phyloP scores from a whole-genome alignment of 2,113 vertebrate species.

The Muntiacus reevesi region DNA sequence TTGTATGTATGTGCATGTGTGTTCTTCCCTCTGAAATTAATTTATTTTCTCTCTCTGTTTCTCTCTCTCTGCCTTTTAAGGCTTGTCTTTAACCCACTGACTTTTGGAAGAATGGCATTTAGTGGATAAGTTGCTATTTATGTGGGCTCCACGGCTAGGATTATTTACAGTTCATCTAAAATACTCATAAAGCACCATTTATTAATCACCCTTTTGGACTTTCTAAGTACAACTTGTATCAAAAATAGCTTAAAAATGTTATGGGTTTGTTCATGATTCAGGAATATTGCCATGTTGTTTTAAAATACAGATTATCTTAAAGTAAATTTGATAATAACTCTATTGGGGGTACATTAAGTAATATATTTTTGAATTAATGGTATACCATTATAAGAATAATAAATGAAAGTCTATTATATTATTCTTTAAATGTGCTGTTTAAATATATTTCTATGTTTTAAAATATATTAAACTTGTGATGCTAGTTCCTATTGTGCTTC shows the following conservation, averaged over 20 bases:
- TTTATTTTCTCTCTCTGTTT: slow-evolving; percentile 75
- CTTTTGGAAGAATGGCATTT: slow-evolving; percentile 32
- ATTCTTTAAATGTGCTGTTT: slow-evolving; percentile 83
- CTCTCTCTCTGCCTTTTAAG: slow-evolving; percentile 14
- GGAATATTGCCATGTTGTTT: slow-evolving; percentile 64
- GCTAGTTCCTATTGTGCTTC: slow-evolving; percentile 63
- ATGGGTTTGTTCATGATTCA: slow-evolving; percentile 66
- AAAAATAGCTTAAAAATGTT: slow-evolving; percentile 49
- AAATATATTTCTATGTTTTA: slow-evolving; percentile 84
- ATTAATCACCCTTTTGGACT: slow-evolving; percentile 40
- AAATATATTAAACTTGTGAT: slow-evolving; percentile 84
- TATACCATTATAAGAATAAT: slow-evolving; percentile 82
- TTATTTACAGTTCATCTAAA: slow-evolving; percentile 55
- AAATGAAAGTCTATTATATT: slow-evolving; percentile 85
- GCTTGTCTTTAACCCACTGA: slow-evolving; percentile 25
- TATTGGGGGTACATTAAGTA: slow-evolving; percentile 83
- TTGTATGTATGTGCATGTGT: slow-evolving; percentile 23
- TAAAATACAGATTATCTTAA: slow-evolving; percentile 76
- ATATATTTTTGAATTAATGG: slow-evolving; percentile 85
- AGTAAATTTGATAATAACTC: slow-evolving; percentile 74
- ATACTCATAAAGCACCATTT: slow-evolving; percentile 24
- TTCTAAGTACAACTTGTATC: slow-evolving; percentile 27
- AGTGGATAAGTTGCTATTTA: not conserved
- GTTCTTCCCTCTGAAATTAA: slow-evolving; percentile 70
- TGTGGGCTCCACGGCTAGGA: slow-evolving; percentile 26